Conservation (phyloP, 1,140 invertebrate species). For the Tenebrio molitor region DNA sequence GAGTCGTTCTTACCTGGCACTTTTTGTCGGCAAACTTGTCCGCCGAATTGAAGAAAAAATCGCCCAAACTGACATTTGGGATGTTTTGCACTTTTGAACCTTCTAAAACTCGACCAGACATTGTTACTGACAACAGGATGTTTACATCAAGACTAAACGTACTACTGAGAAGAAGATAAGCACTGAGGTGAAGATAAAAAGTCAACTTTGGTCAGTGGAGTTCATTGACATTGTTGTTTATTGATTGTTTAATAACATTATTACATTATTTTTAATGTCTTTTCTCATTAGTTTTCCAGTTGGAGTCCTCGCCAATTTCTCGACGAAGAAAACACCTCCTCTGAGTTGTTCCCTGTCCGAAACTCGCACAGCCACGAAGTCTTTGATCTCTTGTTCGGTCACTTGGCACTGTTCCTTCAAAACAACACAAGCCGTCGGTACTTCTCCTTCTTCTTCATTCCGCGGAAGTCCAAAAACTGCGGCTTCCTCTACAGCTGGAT, state of each 20-base stretch:
- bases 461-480: conserved; percentile 79
- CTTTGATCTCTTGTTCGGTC: conserved; percentile 7
- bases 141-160: too few relatives aligned
- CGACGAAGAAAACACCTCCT: conserved; percentile 24
- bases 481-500: conserved; percentile 78
- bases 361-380: conserved; percentile 10
- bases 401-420: conserved; percentile 12
- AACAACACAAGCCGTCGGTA: conserved; percentile 76
- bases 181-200: too few relatives aligned
- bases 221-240: too few relatives aligned
- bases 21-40: conserved; percentile 45
- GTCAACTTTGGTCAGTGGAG: too few relatives aligned
- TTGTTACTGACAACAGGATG: too few relatives aligned
- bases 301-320: conserved; percentile 1
- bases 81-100: not conserved
- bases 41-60: conserved; percentile 51
- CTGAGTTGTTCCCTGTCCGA: conserved; percentile 4
- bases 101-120: too few relatives aligned
- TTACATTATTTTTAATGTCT: conserved; percentile 15
- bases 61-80: conserved; percentile 26
- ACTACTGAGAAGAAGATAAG: too few relatives aligned
- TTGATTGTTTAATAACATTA: too few relatives aligned
- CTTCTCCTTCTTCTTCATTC: conserved; percentile 74
- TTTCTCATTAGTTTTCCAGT: not conserved
- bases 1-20: conserved; percentile 48